These are phyloP conservation scores for Colius striatus DNA, from an alignment of 2,113 vertebrate species.

Conservation along the genomic window DNA sequence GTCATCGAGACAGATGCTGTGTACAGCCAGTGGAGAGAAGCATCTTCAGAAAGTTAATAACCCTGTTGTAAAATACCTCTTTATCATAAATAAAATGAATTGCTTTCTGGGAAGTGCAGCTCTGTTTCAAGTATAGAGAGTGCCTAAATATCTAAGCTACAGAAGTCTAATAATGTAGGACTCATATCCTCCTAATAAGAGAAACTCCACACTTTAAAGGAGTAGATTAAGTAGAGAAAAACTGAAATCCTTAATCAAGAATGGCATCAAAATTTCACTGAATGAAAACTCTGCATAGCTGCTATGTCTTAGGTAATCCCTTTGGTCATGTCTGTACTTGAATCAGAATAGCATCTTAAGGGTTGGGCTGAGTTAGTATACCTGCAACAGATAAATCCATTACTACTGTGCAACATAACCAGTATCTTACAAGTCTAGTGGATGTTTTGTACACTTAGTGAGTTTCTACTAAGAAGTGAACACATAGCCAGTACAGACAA, in stretches of 20 bases:
- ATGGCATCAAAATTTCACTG: not conserved
- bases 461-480: not conserved
- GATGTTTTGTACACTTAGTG: not conserved
- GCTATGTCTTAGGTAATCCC: not conserved
- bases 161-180: not conserved
- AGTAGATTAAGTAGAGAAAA: not conserved
- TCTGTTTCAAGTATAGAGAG: not conserved
- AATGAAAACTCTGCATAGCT: not conserved
- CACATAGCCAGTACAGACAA: not conserved
- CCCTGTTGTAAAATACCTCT: not conserved
- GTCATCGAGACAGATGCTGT: not conserved
- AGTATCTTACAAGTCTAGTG: not conserved
- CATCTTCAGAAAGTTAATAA: not conserved
- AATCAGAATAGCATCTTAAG: slow-evolving; percentile 13
- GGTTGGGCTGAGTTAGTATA: slow-evolving; percentile 10
- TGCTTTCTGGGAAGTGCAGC: not conserved
- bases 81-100: not conserved
- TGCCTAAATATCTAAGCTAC: not conserved
- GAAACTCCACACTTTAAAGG: not conserved
- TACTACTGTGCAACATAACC: not conserved
- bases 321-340: slow-evolving; percentile 46
- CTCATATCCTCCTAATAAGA: not conserved
- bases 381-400: not conserved
- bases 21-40: not conserved
- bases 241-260: not conserved